Base-by-base conservation (phyloP, 1,140 invertebrate genomes). In the Hyles euphorbiae region DNA sequence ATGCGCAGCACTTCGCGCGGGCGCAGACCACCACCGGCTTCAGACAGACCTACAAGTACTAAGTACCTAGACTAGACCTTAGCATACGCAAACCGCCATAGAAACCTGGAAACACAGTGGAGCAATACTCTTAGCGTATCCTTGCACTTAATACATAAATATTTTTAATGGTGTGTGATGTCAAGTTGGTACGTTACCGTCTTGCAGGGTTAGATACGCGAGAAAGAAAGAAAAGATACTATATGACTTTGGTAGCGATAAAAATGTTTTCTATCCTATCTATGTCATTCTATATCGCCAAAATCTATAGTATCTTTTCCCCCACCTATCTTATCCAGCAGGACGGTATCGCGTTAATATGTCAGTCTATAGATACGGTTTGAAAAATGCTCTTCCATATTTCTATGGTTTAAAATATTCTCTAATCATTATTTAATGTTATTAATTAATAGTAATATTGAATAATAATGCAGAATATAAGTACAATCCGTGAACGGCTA, bases 21-120 rank as follows among this genome's bases (percentile, higher is more conserved):
- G 71, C 77, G 6, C 78, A 79, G 48, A 76, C 72, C 7, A 68
- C 65, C 34, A 68, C 76, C 47, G 75, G 75, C 46, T 87, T 68
- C 84, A 78, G 77, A 74, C 70, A 78, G 63, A 65, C 72, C 46
- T 83, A 87, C 79, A 85, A 81, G 53, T 85, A 76, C 75, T 84
- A 83, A 58, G 33, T 40, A 40, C 4, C 36, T 40, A 40, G 36
- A 5, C 36, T 8, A 5, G 8, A 8, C 36, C 36, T 8, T 40
- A 40, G 36, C 36, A 8, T 40, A 67, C 50, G 22, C 62, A 62
- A 61, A 52, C 67, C 67, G 22, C 53, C 46, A 48, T 48, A 48
- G 36, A 11, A n/a, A 48, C n/a, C 46, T 48, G 46, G 12, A 48
- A 11, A 48, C 5, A 48, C 36, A 50, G 33, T 50, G 48, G 61